Evolutionary conservation across 2,888 invertebrate genomes (phyloP).

Genomic region (Diaphora mendica): DNA sequence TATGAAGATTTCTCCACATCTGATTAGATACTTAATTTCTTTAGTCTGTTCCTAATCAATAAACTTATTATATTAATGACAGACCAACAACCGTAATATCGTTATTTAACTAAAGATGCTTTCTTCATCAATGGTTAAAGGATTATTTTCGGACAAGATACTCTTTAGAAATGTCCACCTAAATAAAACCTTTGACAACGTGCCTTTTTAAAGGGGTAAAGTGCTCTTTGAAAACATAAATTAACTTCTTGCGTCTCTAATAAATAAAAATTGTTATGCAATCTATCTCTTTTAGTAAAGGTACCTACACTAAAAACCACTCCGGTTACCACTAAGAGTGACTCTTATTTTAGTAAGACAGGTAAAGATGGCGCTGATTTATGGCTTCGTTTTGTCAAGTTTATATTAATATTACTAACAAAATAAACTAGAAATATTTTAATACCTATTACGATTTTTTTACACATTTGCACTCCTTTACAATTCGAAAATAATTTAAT

Average conservation of each 20-base stretch:
- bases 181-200: background rate
- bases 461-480: background rate
- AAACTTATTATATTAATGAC: background rate
- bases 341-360: background rate
- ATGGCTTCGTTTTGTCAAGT: background rate
- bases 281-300: background rate
- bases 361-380: background rate
- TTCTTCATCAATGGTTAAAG: background rate
- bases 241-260: background rate
- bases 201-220: background rate
- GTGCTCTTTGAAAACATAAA: background rate
- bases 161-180: background rate
- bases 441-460: background rate
- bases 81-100: background rate
- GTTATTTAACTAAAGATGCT: background rate
- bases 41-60: background rate
- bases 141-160: background rate
- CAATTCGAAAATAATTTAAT: too few relatives aligned
- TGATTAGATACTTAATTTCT: background rate
- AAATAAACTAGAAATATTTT: background rate
- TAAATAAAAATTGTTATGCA: background rate
- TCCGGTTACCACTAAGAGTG: background rate
- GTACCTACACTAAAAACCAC: background rate
- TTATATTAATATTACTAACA: background rate
- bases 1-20: background rate